Base-by-base conservation (phyloP, 2,888 invertebrate species). In the Drosophila lacicola region DNA sequence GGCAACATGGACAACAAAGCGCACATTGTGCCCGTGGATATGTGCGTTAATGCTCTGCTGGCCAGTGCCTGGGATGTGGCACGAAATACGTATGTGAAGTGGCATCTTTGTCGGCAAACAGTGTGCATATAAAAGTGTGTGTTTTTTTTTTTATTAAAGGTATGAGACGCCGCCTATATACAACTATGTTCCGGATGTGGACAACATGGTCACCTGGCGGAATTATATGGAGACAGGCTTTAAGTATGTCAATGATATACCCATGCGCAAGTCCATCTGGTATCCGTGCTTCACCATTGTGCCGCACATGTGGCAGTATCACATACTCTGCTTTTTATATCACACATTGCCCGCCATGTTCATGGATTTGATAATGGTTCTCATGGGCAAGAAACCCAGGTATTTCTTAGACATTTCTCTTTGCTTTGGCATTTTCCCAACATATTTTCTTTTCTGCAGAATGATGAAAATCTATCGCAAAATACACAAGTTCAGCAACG, bases 131-230 rank as follows among this genome's bases (percentile, higher is more conserved):
- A 33, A 17, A 13, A 3, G 2, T 29, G 29, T 17, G 17, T 17
- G 1, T 17, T 17, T 17, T 29, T 29, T 29, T 29, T 33, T 46
- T 46, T 13, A 2, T 19, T 39, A 19, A 46, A 79, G 90, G 17
- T 91, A 91, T 56, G 91, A 91, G 39, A 67, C 75, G 36, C 89
- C 91, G 33, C 90, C 90, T 44, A 90, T 91, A 47, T 98, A 96
- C 93, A 98, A 99, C 93, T 97, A 96, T 92, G 96, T 98, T 5
- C 96, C 98, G 1, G 96, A 97, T 3, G 93, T 94, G 4, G 95
- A 97, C 73, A 97, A 98, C 90, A 95, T 96, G 17, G 93, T 98
- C 55, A 95, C 95, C 0, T 99, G 98, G 98, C 94, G 93, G 0
- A 94, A 96, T 61, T 96, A 96, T 87, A 93, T 90, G 84, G 70